A percentile compares a stretch with the other conserved stretches of the same genome.
These are phyloP conservation scores for Avahi laniger DNA, from an alignment of 2,797 vertebrate species.

Conservation along the genomic window DNA sequence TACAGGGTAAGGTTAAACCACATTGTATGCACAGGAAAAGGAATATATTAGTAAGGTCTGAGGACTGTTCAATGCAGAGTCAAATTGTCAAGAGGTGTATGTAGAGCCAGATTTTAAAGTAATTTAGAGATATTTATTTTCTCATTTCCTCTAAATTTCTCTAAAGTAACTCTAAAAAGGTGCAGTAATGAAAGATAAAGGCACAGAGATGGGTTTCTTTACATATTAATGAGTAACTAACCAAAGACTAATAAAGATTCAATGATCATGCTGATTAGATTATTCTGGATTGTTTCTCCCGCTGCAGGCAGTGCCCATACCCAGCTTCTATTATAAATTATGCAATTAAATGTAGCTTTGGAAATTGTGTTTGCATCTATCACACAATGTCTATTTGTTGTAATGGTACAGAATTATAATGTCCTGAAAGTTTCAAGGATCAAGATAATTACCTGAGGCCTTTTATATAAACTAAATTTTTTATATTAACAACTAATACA, in stretches of 20 bases:
- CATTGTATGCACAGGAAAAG: background rate
- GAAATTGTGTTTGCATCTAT: conserved; percentile 60
- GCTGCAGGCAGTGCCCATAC: conserved; percentile 42
- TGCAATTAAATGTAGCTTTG: conserved; percentile 39
- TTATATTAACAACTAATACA: background rate
- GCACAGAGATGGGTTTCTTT: background rate
- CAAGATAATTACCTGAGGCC: background rate
- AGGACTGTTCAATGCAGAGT: background rate
- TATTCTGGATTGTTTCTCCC: conserved; percentile 58
- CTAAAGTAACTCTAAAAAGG: conserved; percentile 5
- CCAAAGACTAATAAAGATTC: conserved; percentile 70
- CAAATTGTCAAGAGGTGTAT: background rate
- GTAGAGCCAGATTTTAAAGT: background rate
- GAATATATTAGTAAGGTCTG: background rate
- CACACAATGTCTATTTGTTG: background rate
- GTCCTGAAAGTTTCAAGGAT: background rate
- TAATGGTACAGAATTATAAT: conserved; percentile 3
- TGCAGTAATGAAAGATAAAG: background rate
- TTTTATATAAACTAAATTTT: background rate
- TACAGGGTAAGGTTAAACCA: background rate
- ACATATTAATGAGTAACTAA: conserved; percentile 17
- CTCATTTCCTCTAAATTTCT: background rate
- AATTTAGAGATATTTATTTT: background rate
- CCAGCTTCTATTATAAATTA: conserved; percentile 59
- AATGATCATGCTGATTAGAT: conserved; percentile 58